Percentiles rank a stretch among this genome's conserved stretches.
Evolutionary conservation across 92 coral and sea anemone species (phyloP).

Genomic region (Ricordea florida): DNA sequence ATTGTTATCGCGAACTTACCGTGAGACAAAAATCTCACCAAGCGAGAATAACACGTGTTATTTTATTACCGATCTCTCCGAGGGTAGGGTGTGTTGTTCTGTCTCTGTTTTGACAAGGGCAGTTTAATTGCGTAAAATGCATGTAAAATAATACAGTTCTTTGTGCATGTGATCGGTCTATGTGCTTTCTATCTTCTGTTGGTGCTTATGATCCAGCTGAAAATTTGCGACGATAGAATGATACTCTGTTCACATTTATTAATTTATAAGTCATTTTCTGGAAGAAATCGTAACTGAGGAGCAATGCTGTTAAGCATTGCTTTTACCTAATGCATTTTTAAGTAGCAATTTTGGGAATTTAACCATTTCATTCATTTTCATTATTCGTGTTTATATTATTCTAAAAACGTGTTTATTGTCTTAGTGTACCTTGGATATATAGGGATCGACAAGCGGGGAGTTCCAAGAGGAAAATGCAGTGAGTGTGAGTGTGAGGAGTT

Average conservation of each 20-base stretch:
- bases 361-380: constrained; percentile 1
- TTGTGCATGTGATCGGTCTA: constrained; percentile 1
- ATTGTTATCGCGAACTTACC: constrained; percentile 3
- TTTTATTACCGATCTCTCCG: neutral
- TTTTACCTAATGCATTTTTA: neutral
- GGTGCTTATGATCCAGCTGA: neutral
- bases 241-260: neutral
- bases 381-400: neutral
- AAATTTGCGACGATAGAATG: constrained; percentile 7
- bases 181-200: neutral
- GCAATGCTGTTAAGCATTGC: neutral
- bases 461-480: constrained; percentile 16
- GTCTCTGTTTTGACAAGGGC: constrained; percentile 1
- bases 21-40: neutral
- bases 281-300: neutral
- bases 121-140: neutral
- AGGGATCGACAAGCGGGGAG: constrained; percentile 31
- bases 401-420: neutral
- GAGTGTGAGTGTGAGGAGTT: constrained; percentile 28
- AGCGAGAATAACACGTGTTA: neutral
- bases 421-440: constrained; percentile 6
- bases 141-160: constrained; percentile 1
- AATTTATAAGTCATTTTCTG: neutral
- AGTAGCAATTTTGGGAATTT: neutral
- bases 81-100: no score